phyloP scores from a whole-genome alignment of 1,140 invertebrate genomes.

The Melitaea cinxia region DNA sequence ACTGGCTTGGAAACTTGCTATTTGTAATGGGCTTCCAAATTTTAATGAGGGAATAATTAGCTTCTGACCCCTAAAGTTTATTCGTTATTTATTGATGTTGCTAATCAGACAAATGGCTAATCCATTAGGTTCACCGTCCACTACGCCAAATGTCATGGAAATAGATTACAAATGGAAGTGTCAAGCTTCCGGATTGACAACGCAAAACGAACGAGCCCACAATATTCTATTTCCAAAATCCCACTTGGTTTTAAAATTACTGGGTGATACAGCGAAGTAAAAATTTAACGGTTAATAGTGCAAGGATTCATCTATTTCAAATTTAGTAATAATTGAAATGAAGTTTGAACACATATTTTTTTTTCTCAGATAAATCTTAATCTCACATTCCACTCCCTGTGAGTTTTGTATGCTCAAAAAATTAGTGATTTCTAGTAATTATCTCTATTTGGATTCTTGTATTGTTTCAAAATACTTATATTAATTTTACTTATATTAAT shows the following conservation, averaged over 20 bases:
- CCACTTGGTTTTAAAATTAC: constrained; percentile 24
- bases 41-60: constrained; percentile 75
- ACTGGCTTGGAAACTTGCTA: constrained; percentile 41
- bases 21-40: constrained; percentile 57
- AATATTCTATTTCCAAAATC: constrained; percentile 33
- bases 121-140: constrained; percentile 69
- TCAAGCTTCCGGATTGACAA: constrained; percentile 45
- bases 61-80: constrained; percentile 54
- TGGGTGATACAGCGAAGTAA: neutral
- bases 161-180: constrained; percentile 64
- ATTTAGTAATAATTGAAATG: neutral
- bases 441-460: too few relatives aligned
- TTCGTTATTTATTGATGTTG: constrained; percentile 76
- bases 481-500: too few relatives aligned
- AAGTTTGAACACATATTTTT: too few relatives aligned
- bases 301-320: neutral
- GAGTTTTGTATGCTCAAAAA: too few relatives aligned
- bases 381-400: too few relatives aligned
- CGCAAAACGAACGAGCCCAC: constrained; percentile 29
- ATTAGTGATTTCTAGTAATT: too few relatives aligned
- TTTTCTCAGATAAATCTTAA: too few relatives aligned
- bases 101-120: constrained; percentile 79
- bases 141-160: constrained; percentile 51
- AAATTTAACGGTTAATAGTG: neutral
- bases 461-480: too few relatives aligned